These are phyloP conservation scores for Leptatherina wallacei DNA, from an alignment of 2,797 vertebrate genomes.

Conservation along the genomic window DNA sequence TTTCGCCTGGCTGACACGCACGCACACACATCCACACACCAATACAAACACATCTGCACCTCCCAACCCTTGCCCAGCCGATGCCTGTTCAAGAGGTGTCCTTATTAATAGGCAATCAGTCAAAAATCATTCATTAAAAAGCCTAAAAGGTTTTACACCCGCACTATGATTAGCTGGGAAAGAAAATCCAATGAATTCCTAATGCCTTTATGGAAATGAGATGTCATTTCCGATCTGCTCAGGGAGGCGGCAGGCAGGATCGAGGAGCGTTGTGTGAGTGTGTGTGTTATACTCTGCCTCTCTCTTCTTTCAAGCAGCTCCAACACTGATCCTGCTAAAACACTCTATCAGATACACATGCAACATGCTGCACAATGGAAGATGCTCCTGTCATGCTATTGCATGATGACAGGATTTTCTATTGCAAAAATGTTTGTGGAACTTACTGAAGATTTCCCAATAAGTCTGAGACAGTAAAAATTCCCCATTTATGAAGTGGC, in stretches of 20 bases:
- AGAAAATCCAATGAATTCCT: slow-evolving; percentile 97
- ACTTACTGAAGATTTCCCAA: slow-evolving; percentile 9
- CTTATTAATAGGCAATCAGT: slow-evolving; percentile 99
- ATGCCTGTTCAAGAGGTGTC: slow-evolving; percentile 98
- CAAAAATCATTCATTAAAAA: slow-evolving; percentile 99
- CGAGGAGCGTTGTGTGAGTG: slow-evolving; percentile 44
- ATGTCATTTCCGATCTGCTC: slow-evolving; percentile 97
- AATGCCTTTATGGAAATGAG: slow-evolving; percentile 99
- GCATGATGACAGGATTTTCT: neutral
- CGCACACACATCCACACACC: slow-evolving; percentile 63
- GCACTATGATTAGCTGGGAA: slow-evolving; percentile 97
- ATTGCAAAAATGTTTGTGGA: slow-evolving; percentile 27
- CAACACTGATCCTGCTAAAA: slow-evolving; percentile 61
- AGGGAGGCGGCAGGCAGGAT: slow-evolving; percentile 82
- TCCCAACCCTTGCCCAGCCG: slow-evolving; percentile 74
- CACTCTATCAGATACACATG: slow-evolving; percentile 52
- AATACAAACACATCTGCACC: slow-evolving; percentile 80
- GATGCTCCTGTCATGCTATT: slow-evolving; percentile 15
- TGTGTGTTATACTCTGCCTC: slow-evolving; percentile 49
- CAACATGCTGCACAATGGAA: slow-evolving; percentile 42
- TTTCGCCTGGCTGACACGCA: slow-evolving; percentile 73
- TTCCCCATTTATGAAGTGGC: neutral
- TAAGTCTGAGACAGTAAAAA: neutral
- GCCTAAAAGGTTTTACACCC: slow-evolving; percentile 98
- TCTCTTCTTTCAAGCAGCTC: slow-evolving; percentile 52